phyloP scores from a whole-genome alignment of 2,797 vertebrate species.

The Lutjanus campechanus region DNA sequence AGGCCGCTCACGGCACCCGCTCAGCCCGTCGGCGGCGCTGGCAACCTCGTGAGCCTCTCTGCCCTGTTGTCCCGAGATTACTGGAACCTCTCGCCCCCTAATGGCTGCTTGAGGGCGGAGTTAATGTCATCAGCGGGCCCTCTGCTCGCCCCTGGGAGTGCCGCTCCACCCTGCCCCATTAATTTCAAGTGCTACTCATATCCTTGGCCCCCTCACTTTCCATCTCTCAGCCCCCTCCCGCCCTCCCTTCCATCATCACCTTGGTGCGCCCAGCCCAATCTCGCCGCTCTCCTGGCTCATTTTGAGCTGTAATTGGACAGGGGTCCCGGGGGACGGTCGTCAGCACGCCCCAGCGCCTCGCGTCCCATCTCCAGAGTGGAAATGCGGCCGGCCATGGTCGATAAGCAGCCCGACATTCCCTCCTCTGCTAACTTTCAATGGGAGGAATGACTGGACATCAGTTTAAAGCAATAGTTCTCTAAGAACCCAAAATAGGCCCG shows the following conservation, averaged over 20 bases:
- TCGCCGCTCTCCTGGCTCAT: conserved; percentile 76
- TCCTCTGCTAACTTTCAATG: conserved; percentile 54
- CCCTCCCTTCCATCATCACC: conserved; percentile 59
- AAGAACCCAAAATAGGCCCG: conserved; percentile 2
- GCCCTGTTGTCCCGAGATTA: conserved; percentile 63
- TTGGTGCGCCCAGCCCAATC: conserved; percentile 74
- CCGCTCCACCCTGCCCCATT: conserved; percentile 76
- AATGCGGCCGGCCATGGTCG: conserved; percentile 64
- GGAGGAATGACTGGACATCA: conserved; percentile 37
- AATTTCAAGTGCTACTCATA: conserved; percentile 80
- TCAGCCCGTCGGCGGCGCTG: conserved; percentile 4
- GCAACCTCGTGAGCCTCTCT: conserved; percentile 11
- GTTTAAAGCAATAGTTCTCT: conserved; percentile 27
- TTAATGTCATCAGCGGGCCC: conserved; percentile 65
- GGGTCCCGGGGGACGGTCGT: conserved; percentile 68
- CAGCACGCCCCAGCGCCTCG: conserved; percentile 75
- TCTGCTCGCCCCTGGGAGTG: conserved; percentile 52
- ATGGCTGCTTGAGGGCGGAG: conserved; percentile 73
- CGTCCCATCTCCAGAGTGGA: conserved; percentile 68
- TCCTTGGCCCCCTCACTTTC: conserved; percentile 51
- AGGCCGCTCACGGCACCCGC: not conserved
- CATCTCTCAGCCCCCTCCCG: conserved; percentile 46
- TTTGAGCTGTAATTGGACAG: conserved; percentile 85
- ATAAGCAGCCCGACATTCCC: conserved; percentile 66
- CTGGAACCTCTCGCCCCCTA: conserved; percentile 63